Percentiles rank a stretch among this genome's conserved stretches.
These are phyloP conservation scores for Ceyx melanurus DNA, from an alignment of 2,113 vertebrate species.

Conservation along the genomic window DNA sequence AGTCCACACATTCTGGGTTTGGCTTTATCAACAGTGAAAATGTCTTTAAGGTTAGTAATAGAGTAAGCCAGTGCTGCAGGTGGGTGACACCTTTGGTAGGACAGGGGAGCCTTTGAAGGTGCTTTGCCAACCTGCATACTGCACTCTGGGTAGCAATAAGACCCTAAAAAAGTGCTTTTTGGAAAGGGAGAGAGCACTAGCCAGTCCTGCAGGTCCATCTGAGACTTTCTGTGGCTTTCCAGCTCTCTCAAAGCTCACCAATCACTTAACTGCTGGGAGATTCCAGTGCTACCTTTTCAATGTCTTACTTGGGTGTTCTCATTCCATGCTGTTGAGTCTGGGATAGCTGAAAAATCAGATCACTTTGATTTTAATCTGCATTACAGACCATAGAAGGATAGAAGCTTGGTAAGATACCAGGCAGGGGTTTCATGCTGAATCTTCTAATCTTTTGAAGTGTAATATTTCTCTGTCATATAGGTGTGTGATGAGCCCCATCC, in stretches of 20 bases:
- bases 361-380: not conserved
- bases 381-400: not conserved
- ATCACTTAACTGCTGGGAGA: not conserved
- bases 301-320: not conserved
- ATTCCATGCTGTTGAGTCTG: not conserved
- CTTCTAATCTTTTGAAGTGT: not conserved
- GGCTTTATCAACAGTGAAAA: constrained; percentile 96
- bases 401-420: not conserved
- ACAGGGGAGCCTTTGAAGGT: not conserved
- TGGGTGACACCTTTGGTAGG: not conserved
- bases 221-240: not conserved
- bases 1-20: constrained; percentile 94
- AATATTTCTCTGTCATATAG: constrained; percentile 45
- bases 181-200: not conserved
- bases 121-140: not conserved
- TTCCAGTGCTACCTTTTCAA: not conserved
- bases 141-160: not conserved
- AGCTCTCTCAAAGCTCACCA: not conserved
- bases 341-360: not conserved
- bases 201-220: not conserved
- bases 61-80: not conserved
- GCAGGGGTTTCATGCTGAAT: not conserved
- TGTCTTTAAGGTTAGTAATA: constrained; percentile 86
- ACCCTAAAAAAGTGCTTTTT: not conserved
- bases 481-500: constrained; percentile 98